These are phyloP conservation scores for Emydocephalus ijimae DNA, from an alignment of 2,113 vertebrate species.

Conservation along the genomic window DNA sequence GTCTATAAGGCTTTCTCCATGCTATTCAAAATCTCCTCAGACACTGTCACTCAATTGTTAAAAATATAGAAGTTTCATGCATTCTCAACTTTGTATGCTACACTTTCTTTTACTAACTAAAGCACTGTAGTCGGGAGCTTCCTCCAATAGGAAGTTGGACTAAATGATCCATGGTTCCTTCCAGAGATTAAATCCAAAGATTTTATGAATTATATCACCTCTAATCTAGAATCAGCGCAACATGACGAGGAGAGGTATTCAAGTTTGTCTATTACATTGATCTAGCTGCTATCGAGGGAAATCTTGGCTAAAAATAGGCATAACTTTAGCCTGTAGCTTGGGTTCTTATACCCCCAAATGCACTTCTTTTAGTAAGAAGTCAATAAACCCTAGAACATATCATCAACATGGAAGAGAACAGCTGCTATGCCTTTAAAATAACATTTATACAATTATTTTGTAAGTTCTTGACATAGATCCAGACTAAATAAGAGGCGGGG, in stretches of 20 bases:
- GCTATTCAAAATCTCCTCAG: not conserved
- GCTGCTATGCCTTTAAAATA: not conserved
- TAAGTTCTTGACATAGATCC: not conserved
- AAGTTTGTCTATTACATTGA: not conserved
- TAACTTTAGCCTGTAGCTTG: not conserved
- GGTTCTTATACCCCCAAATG: not conserved
- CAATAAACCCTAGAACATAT: not conserved
- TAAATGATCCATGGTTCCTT: not conserved
- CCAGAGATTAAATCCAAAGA: not conserved
- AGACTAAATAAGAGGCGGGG: not conserved
- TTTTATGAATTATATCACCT: not conserved
- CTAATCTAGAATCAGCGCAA: not conserved
- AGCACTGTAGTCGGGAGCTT: not conserved
- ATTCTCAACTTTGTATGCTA: not conserved
- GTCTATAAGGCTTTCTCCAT: not conserved
- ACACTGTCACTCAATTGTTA: not conserved
- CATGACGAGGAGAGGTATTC: not conserved
- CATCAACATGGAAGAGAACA: not conserved
- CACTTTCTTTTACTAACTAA: not conserved
- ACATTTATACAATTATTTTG: slow-evolving; percentile 7
- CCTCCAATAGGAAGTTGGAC: not conserved
- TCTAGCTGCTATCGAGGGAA: not conserved
- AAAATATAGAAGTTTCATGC: not conserved
- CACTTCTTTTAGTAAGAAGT: not conserved
- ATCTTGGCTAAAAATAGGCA: not conserved